Conservation (phyloP, 1,140 invertebrate genomes). For the Rhizoglyphus robini region DNA sequence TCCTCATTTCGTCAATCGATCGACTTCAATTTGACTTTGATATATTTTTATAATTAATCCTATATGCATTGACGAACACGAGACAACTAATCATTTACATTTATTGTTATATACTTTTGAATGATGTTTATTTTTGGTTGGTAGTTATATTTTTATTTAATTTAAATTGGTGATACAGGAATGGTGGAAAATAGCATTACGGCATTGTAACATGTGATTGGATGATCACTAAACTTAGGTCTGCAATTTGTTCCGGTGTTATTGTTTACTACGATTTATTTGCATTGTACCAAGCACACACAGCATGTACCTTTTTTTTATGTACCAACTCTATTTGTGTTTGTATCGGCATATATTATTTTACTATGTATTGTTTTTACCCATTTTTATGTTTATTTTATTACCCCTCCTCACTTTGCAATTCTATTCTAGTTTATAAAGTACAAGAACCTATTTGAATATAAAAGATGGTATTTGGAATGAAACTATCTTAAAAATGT, state of each 20-base stretch:
- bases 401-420: not conserved
- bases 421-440: not conserved
- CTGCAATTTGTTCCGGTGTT: not conserved
- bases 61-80: too few relatives aligned
- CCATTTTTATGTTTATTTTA: too few relatives aligned
- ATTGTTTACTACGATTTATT: not conserved
- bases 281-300: not conserved
- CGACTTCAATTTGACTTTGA: not conserved
- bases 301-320: too few relatives aligned
- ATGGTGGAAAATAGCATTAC: too few relatives aligned
- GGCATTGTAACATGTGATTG: too few relatives aligned
- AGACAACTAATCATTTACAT: not conserved
- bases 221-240: not conserved
- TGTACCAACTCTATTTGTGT: too few relatives aligned
- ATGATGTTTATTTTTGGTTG: constrained; percentile 8
- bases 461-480: too few relatives aligned
- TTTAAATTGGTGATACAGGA: not conserved
- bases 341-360: too few relatives aligned
- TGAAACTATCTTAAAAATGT: too few relatives aligned
- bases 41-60: not conserved
- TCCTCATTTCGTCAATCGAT: not conserved
- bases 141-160: not conserved
- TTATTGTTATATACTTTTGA: not conserved
- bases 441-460: too few relatives aligned
- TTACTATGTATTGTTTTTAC: too few relatives aligned